Base-by-base conservation (phyloP, 2,113 vertebrate species). In the Neodontobutis hainanensis region DNA sequence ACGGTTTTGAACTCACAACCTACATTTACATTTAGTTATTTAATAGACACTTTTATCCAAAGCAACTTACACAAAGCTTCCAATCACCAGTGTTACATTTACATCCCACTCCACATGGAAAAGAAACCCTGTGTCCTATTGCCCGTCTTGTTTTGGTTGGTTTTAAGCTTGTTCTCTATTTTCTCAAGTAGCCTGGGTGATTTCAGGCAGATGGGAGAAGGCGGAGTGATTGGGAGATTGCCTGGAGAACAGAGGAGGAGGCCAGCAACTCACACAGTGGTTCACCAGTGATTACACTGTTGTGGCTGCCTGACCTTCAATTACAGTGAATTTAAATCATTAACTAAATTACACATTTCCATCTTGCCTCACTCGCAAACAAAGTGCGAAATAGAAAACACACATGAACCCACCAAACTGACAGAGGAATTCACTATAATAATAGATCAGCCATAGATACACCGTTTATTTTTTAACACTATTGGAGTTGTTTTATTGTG, bases 151-250 rank as follows among this genome's bases (percentile, higher is more conserved):
- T 71, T 59, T 9, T 52, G 42, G 51, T 47, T 19, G 63, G 57
- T 68, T 45, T 61, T 61, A 76, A 82, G 76, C 65, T 49, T 62
- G 65, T 66, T 78, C 61, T 64, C 46, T 68, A 52, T 38, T 65
- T 68, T 67, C 61, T 75, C 61, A 51, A 81, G 78, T 65, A 64
- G 65, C 73, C 44, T 45, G 75, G 61, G 51, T 80, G 71, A 82
- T 82, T 65, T 65, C 67, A 69, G 77, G 53, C 75, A 84, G 70
- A 82, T 70, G 81, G 81, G 75, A 77, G 74, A 81, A 81, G 78
- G 83, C 57, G 71, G 64, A 78, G 70, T 58, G 65, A 64, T 51
- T 68, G 76, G 63, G 75, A 74, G 61, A 73, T 32, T 58, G 74
- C 68, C 72, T 72, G 35, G 64, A 81, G 78, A 71, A 77, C 77